phyloP scores from a whole-genome alignment of 2,888 invertebrate species.

The Helobdella robusta region DNA sequence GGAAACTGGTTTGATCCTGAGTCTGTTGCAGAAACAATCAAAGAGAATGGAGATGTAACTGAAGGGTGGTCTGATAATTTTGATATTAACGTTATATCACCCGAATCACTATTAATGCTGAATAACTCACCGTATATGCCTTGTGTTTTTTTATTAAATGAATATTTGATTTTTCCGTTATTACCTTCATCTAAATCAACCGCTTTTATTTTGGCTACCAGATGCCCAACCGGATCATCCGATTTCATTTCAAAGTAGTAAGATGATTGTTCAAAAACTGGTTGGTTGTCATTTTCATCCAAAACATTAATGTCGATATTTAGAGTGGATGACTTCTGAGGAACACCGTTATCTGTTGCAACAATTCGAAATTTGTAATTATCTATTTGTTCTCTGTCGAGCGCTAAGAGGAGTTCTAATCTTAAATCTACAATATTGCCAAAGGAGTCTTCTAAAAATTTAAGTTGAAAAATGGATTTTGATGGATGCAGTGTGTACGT shows the following conservation, averaged over 20 bases:
- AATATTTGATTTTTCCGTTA: slow-evolving; percentile 7
- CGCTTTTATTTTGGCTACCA: neutral
- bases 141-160: slow-evolving; percentile 9
- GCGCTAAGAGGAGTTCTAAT: neutral
- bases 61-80: neutral
- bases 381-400: neutral
- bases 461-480: neutral
- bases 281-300: slow-evolving; percentile 15
- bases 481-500: neutral
- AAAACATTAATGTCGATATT: neutral
- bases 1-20: slow-evolving; percentile 9
- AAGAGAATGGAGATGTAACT: neutral
- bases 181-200: neutral
- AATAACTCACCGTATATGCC: slow-evolving; percentile 12
- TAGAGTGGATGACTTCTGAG: neutral
- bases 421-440: neutral
- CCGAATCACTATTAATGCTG: slow-evolving; percentile 1
- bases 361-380: neutral
- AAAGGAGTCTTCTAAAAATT: neutral
- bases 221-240: neutral
- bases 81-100: slow-evolving; percentile 11
- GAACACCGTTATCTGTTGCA: slow-evolving; percentile 5
- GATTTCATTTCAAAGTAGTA: slow-evolving; percentile 3
- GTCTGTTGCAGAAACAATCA: slow-evolving; percentile 15
- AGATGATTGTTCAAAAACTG: slow-evolving; percentile 9